These are phyloP conservation scores for Temnothorax unifasciatus DNA, from an alignment of 2,888 invertebrate species.

Conservation along the genomic window DNA sequence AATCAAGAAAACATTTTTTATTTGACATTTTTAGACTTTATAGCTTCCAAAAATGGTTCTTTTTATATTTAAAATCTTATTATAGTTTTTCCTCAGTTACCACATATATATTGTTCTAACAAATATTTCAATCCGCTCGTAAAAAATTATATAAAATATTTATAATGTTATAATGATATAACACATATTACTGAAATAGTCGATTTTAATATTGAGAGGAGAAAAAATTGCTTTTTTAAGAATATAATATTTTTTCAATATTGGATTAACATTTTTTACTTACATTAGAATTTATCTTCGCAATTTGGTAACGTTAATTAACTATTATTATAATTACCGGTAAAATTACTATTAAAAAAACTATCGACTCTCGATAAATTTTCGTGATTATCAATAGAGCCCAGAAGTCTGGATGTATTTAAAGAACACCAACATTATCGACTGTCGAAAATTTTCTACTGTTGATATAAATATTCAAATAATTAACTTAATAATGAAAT, in stretches of 20 bases:
- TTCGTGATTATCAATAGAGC: not conserved
- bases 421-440: not conserved
- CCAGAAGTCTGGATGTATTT: not conserved
- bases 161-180: not conserved
- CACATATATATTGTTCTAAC: not conserved
- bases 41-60: not conserved
- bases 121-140: not conserved
- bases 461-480: not conserved
- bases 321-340: not conserved
- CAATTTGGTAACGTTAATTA: no score
- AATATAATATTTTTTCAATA: not conserved
- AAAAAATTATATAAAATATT: not conserved
- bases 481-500: no score
- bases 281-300: not conserved
- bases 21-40: not conserved
- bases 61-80: not conserved
- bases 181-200: no score
- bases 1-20: conserved; percentile 1
- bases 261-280: not conserved
- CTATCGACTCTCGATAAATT: not conserved
- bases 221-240: not conserved
- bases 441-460: not conserved
- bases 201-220: no score
- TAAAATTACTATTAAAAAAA: not conserved
- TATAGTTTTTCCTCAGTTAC: not conserved